Percentiles rank a stretch among this genome's conserved stretches.
Evolutionary conservation across 2,113 vertebrate species (phyloP).

Genomic region (Trematocara stigmaticum): DNA sequence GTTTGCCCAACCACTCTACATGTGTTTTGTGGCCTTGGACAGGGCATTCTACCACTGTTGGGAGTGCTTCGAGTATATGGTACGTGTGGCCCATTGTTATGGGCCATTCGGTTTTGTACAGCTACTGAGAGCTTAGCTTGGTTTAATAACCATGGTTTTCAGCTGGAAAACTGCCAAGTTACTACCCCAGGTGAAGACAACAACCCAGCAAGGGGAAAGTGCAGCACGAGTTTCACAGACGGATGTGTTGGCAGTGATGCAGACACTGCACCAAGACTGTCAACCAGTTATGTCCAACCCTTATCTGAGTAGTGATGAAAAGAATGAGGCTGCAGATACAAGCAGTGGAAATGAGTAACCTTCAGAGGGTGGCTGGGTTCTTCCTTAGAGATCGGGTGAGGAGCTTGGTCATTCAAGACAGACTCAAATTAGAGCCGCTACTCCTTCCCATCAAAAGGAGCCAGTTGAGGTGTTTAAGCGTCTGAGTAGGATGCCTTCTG

Average conservation of each 20-base stretch:
- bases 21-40: not conserved
- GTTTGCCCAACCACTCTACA: not conserved
- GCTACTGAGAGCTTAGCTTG: not conserved
- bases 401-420: not conserved
- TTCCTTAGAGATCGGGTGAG: not conserved
- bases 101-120: not conserved
- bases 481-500: not conserved
- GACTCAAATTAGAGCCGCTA: not conserved
- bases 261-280: not conserved
- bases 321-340: not conserved
- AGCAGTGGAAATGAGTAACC: not conserved
- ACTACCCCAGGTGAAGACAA: fast-evolving
- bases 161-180: not conserved
- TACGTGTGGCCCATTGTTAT: not conserved
- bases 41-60: not conserved
- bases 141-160: not conserved
- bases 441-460: not conserved
- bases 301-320: not conserved
- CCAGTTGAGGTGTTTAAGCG: not conserved
- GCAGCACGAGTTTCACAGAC: not conserved
- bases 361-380: not conserved
- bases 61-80: not conserved
- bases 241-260: not conserved
- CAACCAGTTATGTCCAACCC: not conserved
- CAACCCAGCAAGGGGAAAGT: not conserved